Conservation (phyloP, 1,140 invertebrate genomes). For the Nomia melanderi region DNA sequence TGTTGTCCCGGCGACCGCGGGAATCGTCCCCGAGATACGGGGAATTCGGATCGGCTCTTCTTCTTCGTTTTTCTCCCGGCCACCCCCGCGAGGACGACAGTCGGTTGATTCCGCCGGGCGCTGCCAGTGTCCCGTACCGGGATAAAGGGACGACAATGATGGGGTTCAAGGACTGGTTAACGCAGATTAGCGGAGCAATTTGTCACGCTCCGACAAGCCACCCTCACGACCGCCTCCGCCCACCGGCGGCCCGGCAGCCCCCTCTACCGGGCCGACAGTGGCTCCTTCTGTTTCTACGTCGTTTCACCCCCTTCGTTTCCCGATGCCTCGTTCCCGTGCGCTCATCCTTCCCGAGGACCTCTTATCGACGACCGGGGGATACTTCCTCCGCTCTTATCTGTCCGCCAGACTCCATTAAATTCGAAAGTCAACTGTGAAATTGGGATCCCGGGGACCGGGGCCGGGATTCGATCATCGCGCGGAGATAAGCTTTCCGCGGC, state of each 20-base stretch:
- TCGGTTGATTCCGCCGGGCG: conserved; percentile 49
- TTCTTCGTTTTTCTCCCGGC: not conserved
- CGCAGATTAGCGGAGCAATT: conserved; percentile 78
- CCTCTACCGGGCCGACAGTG: conserved; percentile 7
- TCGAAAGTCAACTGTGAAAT: conserved; percentile 68
- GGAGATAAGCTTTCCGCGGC: conserved; percentile 35
- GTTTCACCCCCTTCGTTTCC: conserved; percentile 44
- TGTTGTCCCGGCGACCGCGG: no score
- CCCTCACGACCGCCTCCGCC: conserved; percentile 47
- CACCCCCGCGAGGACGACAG: not conserved
- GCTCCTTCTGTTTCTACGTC: conserved; percentile 38
- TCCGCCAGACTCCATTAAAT: conserved; percentile 65
- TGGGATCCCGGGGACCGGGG: conserved; percentile 41
- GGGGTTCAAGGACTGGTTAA: conserved; percentile 76
- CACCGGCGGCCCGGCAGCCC: conserved; percentile 4
- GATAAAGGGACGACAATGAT: conserved; percentile 71
- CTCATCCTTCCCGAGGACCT: conserved; percentile 42
- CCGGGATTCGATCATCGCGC: conserved; percentile 40
- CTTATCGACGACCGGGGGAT: conserved; percentile 50
- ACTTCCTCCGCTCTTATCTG: conserved; percentile 45
- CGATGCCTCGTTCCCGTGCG: no score
- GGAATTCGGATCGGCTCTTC: not conserved
- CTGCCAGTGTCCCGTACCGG: conserved; percentile 66
- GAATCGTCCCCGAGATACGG: not conserved
- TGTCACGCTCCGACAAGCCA: conserved; percentile 77